Base-by-base conservation (phyloP, 2,113 vertebrate genomes). In the Vimba vimba region DNA sequence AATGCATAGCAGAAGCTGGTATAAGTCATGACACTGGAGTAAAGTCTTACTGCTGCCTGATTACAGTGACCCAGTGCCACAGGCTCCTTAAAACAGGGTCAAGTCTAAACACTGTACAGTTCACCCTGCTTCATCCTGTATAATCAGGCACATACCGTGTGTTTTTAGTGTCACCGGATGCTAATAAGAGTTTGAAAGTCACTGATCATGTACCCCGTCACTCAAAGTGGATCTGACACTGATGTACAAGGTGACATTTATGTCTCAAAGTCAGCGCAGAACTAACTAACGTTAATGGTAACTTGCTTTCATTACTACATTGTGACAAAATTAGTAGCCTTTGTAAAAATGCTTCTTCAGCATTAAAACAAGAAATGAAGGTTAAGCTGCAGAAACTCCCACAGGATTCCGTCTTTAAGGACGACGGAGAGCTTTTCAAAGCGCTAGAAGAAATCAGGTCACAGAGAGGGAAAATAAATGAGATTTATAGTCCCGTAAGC, bases 401-500 rank as follows among this genome's bases (percentile, higher is more conserved):
- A 39, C 30, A 73, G 66, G 81, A 83, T 43, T 19, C 7, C 33
- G 19, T 81, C 21, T 57, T n/a, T 27, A 68, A 39, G 47, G 50
- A 8, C 45, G 12, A 21, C 17, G 12, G 12, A 85, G 33, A 33
- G 25, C 23, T 21, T 78, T 69, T 85, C 17, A 87, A 88, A 80
- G 59, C 43, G n/a, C 77, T 23, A 15, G 33, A 83, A 62, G 50
- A 85, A 83, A 77, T 80, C 83, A 78, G 90, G 86, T 92, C 90
- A 93, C 86, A 76, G 64, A 91, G 19, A 57, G 55, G 19, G 86
- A 87, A 91, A 93, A 93, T 91, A 89, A 92, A 88, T 79, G 64
- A 66, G 85, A 91, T 93, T 93, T 94, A 94, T 91, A 90, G 89
- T 55, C 84, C 82, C 50, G 81, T 86, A 87, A 91, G 87, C 91